Percentiles rank a stretch among this genome's conserved stretches.
These are phyloP conservation scores for Odontocerum albicorne DNA, from an alignment of 2,888 invertebrate species.

Conservation along the genomic window DNA sequence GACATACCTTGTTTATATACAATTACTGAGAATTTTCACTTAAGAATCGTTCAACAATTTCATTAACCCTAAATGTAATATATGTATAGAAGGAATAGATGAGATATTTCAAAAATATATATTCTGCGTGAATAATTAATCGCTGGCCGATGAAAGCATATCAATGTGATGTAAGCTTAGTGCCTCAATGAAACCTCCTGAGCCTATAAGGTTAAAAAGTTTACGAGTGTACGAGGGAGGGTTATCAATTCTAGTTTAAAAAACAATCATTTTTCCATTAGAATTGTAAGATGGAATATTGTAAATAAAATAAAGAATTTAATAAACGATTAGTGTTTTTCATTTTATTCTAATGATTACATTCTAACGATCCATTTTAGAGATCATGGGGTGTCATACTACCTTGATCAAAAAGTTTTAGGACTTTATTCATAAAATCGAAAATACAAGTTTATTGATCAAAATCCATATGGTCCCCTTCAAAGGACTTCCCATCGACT, in stretches of 20 bases:
- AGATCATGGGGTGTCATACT: no score
- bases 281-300: constrained; percentile 22
- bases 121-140: constrained; percentile 5
- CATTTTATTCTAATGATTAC: neutral
- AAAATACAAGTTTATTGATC: no score
- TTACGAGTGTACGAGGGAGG: constrained; percentile 7
- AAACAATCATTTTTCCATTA: constrained; percentile 34
- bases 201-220: constrained; percentile 11
- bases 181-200: constrained; percentile 42
- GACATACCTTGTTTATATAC: neutral
- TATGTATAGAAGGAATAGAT: constrained; percentile 17
- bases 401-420: no score
- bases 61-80: constrained; percentile 22
- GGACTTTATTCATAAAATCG: no score
- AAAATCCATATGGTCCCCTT: no score
- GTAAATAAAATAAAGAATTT: constrained; percentile 17
- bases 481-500: no score
- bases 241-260: constrained; percentile 30
- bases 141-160: constrained; percentile 43
- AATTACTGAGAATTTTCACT: no score
- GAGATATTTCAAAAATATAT: neutral
- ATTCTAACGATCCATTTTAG: neutral
- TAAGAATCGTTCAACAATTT: no score
- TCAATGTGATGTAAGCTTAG: constrained; percentile 53
- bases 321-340: constrained; percentile 1